Evolutionary conservation across 2,113 vertebrate genomes (phyloP).

Genomic region (Sinocyclocheilus rhinocerous): DNA sequence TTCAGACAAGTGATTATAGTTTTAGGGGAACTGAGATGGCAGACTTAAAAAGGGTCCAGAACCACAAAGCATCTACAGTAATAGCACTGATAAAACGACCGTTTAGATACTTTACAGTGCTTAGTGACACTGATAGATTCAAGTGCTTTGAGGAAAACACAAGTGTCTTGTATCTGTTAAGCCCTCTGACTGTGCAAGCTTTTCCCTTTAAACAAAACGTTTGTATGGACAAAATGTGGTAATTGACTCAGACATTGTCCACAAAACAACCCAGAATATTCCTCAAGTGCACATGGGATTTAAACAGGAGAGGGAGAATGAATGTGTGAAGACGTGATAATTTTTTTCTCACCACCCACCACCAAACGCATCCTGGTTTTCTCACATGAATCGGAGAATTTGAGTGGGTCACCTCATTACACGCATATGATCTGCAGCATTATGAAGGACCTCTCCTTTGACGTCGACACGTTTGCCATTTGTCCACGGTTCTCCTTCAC

Average conservation of each 20-base stretch:
- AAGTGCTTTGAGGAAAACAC: background rate
- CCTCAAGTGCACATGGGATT: background rate
- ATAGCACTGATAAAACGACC: background rate
- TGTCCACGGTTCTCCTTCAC: background rate
- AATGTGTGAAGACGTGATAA: background rate
- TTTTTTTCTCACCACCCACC: background rate
- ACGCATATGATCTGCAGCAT: background rate
- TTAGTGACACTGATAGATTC: background rate
- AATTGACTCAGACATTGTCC: background rate
- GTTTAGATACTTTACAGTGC: background rate
- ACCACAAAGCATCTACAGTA: background rate
- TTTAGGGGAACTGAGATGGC: too few relatives aligned
- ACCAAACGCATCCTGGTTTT: background rate
- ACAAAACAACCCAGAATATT: background rate
- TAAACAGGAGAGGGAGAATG: background rate
- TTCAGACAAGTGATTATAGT: too few relatives aligned
- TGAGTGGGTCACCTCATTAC: background rate
- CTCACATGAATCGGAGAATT: background rate
- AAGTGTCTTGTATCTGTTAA: background rate
- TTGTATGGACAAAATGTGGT: background rate
- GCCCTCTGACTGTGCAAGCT: background rate
- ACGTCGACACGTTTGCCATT: background rate
- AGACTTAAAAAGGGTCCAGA: background rate
- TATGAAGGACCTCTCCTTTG: background rate
- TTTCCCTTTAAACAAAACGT: background rate